phyloP scores from a whole-genome alignment of 2,888 invertebrate species.

The Acronicta alni region DNA sequence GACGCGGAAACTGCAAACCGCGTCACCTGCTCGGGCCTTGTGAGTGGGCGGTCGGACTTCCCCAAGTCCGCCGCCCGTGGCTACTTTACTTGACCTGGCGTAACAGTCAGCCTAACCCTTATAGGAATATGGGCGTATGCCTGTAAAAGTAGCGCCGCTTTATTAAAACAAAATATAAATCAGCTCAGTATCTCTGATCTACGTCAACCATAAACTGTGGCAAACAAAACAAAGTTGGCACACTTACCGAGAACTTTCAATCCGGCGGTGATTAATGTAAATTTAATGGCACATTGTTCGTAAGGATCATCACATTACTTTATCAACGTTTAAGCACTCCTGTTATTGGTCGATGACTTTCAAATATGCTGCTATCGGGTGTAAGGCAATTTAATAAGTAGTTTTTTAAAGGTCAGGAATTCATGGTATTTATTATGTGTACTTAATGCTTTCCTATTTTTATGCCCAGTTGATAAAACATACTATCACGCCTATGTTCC shows the following conservation, averaged over 20 bases:
- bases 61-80: too few relatives aligned
- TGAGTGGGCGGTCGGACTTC: too few relatives aligned
- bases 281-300: conserved; percentile 66
- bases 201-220: conserved; percentile 36
- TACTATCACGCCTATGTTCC: too few relatives aligned
- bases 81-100: too few relatives aligned
- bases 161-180: conserved; percentile 13
- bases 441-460: too few relatives aligned
- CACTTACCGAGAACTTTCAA: conserved; percentile 57
- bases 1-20: too few relatives aligned
- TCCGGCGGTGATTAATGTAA: conserved; percentile 65
- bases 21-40: too few relatives aligned
- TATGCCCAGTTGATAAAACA: too few relatives aligned
- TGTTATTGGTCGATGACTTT: conserved; percentile 44
- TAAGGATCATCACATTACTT: conserved; percentile 54
- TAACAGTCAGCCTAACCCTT: too few relatives aligned
- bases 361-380: conserved; percentile 9
- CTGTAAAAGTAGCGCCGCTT: too few relatives aligned
- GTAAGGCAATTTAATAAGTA: conserved; percentile 27
- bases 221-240: conserved; percentile 50
- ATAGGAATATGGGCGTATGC: too few relatives aligned
- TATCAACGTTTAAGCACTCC: conserved; percentile 54
- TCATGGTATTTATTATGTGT: too few relatives aligned
- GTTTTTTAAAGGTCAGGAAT: conserved; percentile 15
- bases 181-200: conserved; percentile 15